Base-by-base conservation (phyloP, 2,113 vertebrate species). In the Edolisoma coerulescens region DNA sequence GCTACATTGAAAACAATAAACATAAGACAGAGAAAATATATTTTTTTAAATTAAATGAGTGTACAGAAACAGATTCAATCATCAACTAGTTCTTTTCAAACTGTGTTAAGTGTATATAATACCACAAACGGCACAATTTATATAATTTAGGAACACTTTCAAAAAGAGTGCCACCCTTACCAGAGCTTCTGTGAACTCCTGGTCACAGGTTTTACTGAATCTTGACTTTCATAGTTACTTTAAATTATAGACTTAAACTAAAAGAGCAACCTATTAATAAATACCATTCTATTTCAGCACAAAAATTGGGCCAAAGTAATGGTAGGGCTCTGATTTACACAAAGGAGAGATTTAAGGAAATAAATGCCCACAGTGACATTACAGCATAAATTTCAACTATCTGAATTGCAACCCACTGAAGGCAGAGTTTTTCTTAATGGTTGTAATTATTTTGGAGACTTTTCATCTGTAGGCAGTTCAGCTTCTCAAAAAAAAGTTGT, bases 191-290 rank as follows among this genome's bases (percentile, higher is more conserved):
- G 45, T 97, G 90, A 96, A 90, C 53, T 82, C 75, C 32, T 42
- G 49, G 50, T 77, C 52, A 73, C 19, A 84, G 32, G 9, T 92
- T 93, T 96, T 91, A 84, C 33, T 63, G 56, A 81, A 50, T 76
- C 26, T 75, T 92, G 86, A 79, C 28, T 70, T 96, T 86, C n/a
- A 52, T 20, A 45, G n/a, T 84, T 93, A 50, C 30, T 93, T 93
- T 95, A 93, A 96, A 91, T 92, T 93, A 84, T 41, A 75, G 57
- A 61, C 10, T 37, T 95, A 84, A 71, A 78, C 12, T 88, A 21
- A 73, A 95, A 84, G 13, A 67, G 17, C 27, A 93, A 57, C n/a
- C 18, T 56, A 79, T 84, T 94, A 92, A 94, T 87, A 94, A 95
- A 90, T 73, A 53, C 13, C 26, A 74, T 61, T 94, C 18, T 78